These are phyloP conservation scores for Rafetus swinhoei DNA, from an alignment of 2,113 vertebrate species.

Conservation along the genomic window DNA sequence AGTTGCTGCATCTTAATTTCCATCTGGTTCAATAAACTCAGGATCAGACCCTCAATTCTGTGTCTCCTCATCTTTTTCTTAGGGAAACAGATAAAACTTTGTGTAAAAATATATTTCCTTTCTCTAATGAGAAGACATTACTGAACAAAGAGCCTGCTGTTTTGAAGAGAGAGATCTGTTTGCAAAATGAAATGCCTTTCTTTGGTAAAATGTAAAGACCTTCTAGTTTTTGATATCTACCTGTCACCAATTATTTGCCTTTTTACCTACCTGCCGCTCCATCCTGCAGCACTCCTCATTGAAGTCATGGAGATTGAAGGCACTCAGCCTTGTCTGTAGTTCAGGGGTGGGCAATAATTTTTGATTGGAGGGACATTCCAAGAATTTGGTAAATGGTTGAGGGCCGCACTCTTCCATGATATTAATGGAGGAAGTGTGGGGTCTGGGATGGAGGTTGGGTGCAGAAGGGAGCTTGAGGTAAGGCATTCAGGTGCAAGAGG, in stretches of 20 bases:
- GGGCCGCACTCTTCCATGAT: no score
- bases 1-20: not conserved
- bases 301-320: not conserved
- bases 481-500: no score
- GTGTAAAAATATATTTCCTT: not conserved
- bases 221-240: rapidly evolving
- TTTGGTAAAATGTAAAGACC: rapidly evolving
- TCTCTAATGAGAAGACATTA: constrained; percentile 52
- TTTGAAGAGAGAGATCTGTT: constrained; percentile 9
- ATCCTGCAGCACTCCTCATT: not conserved
- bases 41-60: not conserved
- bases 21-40: not conserved
- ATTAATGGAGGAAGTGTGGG: no score
- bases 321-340: not conserved
- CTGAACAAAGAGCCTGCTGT: not conserved
- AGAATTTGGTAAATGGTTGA: no score
- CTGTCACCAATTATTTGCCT: not conserved
- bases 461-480: no score
- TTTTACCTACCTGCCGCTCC: not conserved
- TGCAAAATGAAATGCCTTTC: not conserved
- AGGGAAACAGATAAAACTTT: not conserved
- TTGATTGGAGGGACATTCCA: no score
- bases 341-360: no score
- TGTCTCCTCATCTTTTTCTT: not conserved
- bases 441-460: no score